Evolutionary conservation across 2,797 vertebrate genomes (phyloP).

Genomic region (Anguilla megastoma): DNA sequence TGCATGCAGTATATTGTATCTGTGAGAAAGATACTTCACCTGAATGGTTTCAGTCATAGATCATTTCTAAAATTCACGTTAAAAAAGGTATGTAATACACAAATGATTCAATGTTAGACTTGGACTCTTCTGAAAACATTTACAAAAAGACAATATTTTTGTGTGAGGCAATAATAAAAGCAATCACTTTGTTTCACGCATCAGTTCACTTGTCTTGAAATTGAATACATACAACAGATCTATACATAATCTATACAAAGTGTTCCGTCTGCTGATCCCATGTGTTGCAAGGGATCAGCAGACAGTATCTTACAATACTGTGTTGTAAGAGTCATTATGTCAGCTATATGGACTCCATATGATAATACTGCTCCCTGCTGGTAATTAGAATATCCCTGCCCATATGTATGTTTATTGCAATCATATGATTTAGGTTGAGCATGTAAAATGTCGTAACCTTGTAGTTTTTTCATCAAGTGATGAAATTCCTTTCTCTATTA

Average conservation of each 20-base stretch:
- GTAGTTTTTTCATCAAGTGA: background rate
- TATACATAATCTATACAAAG: background rate
- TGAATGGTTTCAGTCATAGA: background rate
- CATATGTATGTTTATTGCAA: constrained; percentile 3
- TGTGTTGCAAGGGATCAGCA: background rate
- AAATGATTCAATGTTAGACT: background rate
- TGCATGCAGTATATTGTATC: background rate
- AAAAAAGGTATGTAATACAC: background rate
- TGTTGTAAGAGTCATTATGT: background rate
- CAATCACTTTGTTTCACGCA: background rate
- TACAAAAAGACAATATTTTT: background rate
- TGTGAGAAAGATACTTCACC: background rate
- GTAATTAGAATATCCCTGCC: background rate
- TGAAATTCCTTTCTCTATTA: background rate
- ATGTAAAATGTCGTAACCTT: background rate
- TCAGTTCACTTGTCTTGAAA: constrained; percentile 6
- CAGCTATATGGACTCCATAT: background rate
- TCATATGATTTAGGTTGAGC: background rate
- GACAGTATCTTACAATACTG: background rate
- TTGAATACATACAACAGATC: background rate
- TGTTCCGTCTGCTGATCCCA: background rate
- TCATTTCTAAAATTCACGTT: background rate
- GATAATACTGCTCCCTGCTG: constrained; percentile 15
- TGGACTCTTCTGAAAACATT: background rate
- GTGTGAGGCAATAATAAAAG: background rate